These are phyloP conservation scores for Notarius lentiginosus DNA, from an alignment of 2,113 vertebrate species.

Conservation along the genomic window DNA sequence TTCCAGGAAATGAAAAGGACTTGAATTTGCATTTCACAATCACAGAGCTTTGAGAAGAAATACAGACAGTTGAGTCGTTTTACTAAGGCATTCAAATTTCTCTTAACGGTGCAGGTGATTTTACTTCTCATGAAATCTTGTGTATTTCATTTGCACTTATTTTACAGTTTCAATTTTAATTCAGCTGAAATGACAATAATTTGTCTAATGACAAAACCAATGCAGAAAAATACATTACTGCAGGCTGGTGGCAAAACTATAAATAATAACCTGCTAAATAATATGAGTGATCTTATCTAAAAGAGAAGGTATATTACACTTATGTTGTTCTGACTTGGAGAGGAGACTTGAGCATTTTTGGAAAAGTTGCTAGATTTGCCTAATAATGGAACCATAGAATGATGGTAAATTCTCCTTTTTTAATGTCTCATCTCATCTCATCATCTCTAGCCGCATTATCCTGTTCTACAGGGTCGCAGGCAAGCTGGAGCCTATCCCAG, in stretches of 20 bases:
- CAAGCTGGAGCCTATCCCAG: no score
- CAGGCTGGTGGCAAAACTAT: neutral
- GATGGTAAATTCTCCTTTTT: no score
- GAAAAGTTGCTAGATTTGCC: no score
- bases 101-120: neutral
- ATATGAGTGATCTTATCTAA: neutral
- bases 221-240: neutral
- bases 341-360: no score
- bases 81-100: neutral
- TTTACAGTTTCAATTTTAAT: neutral
- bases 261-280: neutral
- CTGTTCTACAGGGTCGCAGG: no score
- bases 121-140: neutral
- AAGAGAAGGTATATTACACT: neutral
- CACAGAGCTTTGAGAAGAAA: neutral
- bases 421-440: no score
- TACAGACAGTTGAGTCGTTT: neutral
- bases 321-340: neutral
- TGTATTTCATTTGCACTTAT: neutral
- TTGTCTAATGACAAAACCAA: neutral
- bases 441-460: no score
- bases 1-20: conserved; percentile 57
- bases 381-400: no score
- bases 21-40: conserved; percentile 46
- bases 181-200: neutral